These are phyloP conservation scores for Apotomis betuletana DNA, from an alignment of 2,888 invertebrate species.

Conservation along the genomic window DNA sequence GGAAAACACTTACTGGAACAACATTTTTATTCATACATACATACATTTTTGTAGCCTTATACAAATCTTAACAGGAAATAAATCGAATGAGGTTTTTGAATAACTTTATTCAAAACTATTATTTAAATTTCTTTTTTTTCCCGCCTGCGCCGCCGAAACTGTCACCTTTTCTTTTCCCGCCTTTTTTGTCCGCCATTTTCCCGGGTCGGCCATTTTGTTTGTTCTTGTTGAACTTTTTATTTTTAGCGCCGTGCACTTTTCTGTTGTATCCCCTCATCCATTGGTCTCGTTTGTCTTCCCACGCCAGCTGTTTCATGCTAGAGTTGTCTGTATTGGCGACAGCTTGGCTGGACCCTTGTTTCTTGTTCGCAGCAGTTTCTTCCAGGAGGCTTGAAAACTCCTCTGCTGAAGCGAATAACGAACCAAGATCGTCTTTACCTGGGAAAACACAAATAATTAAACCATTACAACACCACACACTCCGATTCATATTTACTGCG, in stretches of 20 bases:
- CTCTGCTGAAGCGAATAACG: conserved; percentile 92
- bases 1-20: conserved; percentile 13
- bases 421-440: conserved; percentile 82
- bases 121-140: conserved; percentile 68
- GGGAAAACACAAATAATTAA: conserved; percentile 33
- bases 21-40: conserved; percentile 29
- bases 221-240: conserved; percentile 50
- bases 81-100: conserved; percentile 28
- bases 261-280: conserved; percentile 85
- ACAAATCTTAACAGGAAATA: conserved; percentile 9
- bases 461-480: not conserved
- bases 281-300: conserved; percentile 89
- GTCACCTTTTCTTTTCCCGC: conserved; percentile 61
- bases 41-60: not conserved
- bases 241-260: conserved; percentile 69
- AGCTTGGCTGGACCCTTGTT: conserved; percentile 85
- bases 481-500: too few species aligned
- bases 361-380: conserved; percentile 88
- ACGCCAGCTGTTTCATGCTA: conserved; percentile 89
- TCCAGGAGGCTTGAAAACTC: conserved; percentile 95
- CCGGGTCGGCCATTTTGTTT: conserved; percentile 54
- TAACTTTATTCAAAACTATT: conserved; percentile 43
- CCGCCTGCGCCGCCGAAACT: conserved; percentile 60
- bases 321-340: conserved; percentile 90
- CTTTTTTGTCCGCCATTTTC: conserved; percentile 57